phyloP scores from a whole-genome alignment of 1,140 invertebrate genomes.

The Bombus waltoni region DNA sequence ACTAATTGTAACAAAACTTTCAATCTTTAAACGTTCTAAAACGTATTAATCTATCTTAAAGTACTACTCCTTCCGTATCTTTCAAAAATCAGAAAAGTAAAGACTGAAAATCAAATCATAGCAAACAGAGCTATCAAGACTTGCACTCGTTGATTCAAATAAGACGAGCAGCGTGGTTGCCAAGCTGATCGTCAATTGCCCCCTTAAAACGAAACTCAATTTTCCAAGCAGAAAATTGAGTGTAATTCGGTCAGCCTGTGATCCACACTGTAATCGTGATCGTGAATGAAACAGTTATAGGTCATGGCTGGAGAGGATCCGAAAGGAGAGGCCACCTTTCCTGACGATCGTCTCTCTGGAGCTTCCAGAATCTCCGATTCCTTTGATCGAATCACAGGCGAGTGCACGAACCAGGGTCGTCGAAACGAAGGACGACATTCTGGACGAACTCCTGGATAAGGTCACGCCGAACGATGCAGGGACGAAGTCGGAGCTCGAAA shows the following conservation, averaged over 20 bases:
- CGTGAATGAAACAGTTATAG: conserved; percentile 68
- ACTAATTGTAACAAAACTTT: too few relatives aligned
- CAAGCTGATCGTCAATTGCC: background rate
- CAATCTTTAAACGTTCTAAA: too few relatives aligned
- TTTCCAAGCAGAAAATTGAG: background rate
- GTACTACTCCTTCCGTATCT: too few relatives aligned
- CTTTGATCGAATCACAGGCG: conserved; percentile 75
- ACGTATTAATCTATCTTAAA: too few relatives aligned
- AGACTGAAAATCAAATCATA: background rate
- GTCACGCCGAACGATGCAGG: conserved; percentile 53
- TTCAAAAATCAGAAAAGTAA: background rate
- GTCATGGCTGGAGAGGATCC: conserved; percentile 73
- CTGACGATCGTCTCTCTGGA: conserved; percentile 77
- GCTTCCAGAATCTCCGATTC: conserved; percentile 76
- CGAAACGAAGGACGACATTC: conserved; percentile 65
- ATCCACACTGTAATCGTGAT: background rate
- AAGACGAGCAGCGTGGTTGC: background rate
- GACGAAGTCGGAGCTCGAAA: conserved; percentile 12
- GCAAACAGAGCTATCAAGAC: background rate
- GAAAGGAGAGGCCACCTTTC: conserved; percentile 73
- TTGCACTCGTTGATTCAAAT: background rate
- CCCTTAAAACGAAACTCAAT: conserved; percentile 12
- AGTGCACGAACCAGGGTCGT: conserved; percentile 61
- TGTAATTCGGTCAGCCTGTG: background rate
- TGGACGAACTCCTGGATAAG: conserved; percentile 70